phyloP scores from a whole-genome alignment of 2,888 invertebrate genomes.

The Drosophila kokeensis region DNA sequence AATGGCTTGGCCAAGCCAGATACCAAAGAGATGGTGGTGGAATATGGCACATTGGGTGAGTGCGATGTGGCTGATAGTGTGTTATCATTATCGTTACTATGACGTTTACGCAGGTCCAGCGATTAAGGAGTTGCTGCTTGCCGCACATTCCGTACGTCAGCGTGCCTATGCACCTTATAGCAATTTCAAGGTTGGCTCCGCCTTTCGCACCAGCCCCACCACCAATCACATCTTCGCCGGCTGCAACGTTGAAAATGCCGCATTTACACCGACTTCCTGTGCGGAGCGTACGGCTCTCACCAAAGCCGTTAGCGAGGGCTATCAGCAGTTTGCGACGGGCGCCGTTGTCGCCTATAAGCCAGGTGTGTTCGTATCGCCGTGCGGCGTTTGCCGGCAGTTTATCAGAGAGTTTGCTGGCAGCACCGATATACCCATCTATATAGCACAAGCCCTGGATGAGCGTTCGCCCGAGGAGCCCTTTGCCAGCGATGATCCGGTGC shows the following conservation, averaged over 20 bases:
- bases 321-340: constrained; percentile 89
- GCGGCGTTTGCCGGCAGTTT: constrained; percentile 95
- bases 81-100: not conserved
- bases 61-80: not conserved
- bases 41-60: constrained; percentile 73
- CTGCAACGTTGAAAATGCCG: constrained; percentile 96
- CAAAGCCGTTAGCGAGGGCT: constrained; percentile 94
- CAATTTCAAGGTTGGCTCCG: constrained; percentile 94
- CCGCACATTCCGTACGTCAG: constrained; percentile 88
- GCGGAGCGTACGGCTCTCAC: constrained; percentile 95
- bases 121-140: constrained; percentile 86
- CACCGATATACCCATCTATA: constrained; percentile 89
- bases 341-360: constrained; percentile 90
- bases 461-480: constrained; percentile 42
- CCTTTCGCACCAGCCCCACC: constrained; percentile 88
- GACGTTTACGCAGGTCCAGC: constrained; percentile 52
- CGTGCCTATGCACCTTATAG: constrained; percentile 93
- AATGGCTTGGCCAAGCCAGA: constrained; percentile 66
- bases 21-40: constrained; percentile 56
- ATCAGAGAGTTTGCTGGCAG: constrained; percentile 90
- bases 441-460: constrained; percentile 87
- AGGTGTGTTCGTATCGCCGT: constrained; percentile 90
- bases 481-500: constrained; percentile 57
- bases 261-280: constrained; percentile 92
- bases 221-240: constrained; percentile 90